Conservation (phyloP, 2,797 vertebrate genomes). For the Gallirallus australis region DNA sequence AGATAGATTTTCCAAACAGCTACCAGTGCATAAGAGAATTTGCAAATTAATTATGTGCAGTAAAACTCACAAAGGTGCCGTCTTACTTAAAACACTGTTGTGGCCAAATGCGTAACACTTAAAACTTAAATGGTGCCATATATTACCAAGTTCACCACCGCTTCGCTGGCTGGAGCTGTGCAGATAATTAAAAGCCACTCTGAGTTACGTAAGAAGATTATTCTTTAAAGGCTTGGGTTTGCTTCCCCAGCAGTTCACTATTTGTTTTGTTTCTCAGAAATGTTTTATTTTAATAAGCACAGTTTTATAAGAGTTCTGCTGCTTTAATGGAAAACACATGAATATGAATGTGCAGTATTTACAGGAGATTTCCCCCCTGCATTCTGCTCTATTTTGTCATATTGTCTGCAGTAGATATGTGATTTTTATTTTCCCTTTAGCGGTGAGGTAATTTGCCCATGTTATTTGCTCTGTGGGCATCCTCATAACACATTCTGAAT, state of each 20-base stretch:
- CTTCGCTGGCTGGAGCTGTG: background rate
- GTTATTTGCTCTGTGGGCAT: slow-evolving; percentile 79
- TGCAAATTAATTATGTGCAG: background rate
- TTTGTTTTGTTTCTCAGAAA: slow-evolving; percentile 31
- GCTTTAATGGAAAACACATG: slow-evolving; percentile 31
- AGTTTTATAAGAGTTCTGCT: background rate
- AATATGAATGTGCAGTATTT: slow-evolving; percentile 36
- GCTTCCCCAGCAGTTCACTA: background rate
- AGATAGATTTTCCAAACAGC: background rate
- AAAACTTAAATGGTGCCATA: background rate
- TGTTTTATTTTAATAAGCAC: slow-evolving; percentile 22
- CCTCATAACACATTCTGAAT: slow-evolving; percentile 75
- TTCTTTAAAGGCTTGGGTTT: slow-evolving; percentile 1
- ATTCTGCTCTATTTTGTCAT: slow-evolving; percentile 49
- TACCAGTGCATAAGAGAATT: background rate
- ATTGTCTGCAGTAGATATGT: slow-evolving; percentile 34
- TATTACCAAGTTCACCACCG: background rate
- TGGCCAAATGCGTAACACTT: background rate
- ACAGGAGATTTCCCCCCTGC: slow-evolving; percentile 11
- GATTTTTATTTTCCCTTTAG: slow-evolving; percentile 72
- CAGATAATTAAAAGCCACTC: slow-evolving; percentile 62
- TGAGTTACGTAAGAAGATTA: background rate
- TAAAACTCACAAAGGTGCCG: background rate
- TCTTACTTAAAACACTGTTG: background rate
- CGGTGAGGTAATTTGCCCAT: slow-evolving; percentile 72